A percentile compares a stretch with the other conserved stretches of the same genome.
These are phyloP conservation scores for Oceanites oceanicus DNA, from an alignment of 2,113 vertebrate species.

Conservation along the genomic window DNA sequence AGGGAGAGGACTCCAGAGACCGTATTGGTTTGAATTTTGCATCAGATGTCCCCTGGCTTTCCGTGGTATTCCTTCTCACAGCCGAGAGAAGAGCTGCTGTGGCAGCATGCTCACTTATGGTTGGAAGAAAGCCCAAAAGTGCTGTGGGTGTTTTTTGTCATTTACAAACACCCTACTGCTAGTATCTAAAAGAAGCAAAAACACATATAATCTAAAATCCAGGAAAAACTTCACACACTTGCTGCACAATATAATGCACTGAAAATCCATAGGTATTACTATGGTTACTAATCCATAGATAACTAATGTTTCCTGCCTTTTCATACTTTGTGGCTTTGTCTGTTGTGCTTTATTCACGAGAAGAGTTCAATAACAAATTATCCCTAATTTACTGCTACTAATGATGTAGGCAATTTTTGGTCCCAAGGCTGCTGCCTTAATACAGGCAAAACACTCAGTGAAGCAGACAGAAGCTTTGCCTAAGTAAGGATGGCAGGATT, in stretches of 20 bases:
- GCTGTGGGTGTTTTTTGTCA: not conserved
- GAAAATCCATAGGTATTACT: conserved; percentile 21
- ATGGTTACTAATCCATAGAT: conserved; percentile 19
- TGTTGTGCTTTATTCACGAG: not conserved
- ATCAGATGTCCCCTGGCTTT: not conserved
- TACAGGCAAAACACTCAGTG: not conserved
- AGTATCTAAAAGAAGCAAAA: not conserved
- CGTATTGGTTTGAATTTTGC: not conserved
- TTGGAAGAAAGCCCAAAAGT: not conserved
- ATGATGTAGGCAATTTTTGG: not conserved
- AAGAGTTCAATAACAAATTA: conserved; percentile 45
- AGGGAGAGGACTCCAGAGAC: not conserved
- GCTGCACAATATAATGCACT: not conserved
- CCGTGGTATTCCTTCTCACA: not conserved
- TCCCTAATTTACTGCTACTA: conserved; percentile 19
- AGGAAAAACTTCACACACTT: not conserved
- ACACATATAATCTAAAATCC: not conserved
- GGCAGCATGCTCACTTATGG: not conserved
- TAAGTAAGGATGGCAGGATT: not conserved
- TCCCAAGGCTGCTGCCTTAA: not conserved
- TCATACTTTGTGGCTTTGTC: not conserved
- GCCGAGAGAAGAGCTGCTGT: not conserved
- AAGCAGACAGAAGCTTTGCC: not conserved
- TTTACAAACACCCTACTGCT: not conserved
- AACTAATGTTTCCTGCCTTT: not conserved